Base-by-base conservation (phyloP, 2,113 vertebrate species). In the Malaclemys terrapin region DNA sequence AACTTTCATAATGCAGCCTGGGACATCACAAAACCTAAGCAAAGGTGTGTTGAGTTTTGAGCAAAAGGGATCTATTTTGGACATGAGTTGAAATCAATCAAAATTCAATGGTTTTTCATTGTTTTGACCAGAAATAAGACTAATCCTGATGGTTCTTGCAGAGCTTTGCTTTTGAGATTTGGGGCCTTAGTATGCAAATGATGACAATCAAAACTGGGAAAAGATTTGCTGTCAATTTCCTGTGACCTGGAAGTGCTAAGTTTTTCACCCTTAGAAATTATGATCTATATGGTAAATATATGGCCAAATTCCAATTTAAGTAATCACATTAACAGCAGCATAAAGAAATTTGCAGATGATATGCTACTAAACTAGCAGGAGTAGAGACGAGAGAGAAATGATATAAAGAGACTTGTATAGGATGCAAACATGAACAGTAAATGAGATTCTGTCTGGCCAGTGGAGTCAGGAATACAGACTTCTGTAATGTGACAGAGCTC, bases 391-490 rank as follows among this genome's bases (percentile, higher is more conserved):
- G 53, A 76, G 22, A 85, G n/a, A 57, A 10, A 38, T 9, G 35
- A 13, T 47, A 72, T 85, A 78, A 52, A 89, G 59, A 69, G 72
- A 89, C 16, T 47, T 57, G 57, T 19, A 69, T 17, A 69, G 62
- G 57, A 27, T 72, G 27, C 56, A 83, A 72, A 57, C 29, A 27
- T 52, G 82, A 22, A 31, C 9, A n/a, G 53, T 76, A 59, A 49
- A 42, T 38, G 29, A 62, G 13, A 89, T 35, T 16, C 42, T 0
- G 0, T 57, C 56, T 80, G 35, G 56, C 47, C 29, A 52, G 3
- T 19, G 19, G 47, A 72, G 27, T 11, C 10, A 42, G 62, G 47
- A 82, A 65, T 14, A 24, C 10, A 52, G 53, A 25, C 47, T 56
- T 31, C 45, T 45, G 20, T 76, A 24, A 76, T 45, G 11, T 24